phyloP scores from a whole-genome alignment of 2,797 vertebrate species.

The Thaleichthys pacificus region DNA sequence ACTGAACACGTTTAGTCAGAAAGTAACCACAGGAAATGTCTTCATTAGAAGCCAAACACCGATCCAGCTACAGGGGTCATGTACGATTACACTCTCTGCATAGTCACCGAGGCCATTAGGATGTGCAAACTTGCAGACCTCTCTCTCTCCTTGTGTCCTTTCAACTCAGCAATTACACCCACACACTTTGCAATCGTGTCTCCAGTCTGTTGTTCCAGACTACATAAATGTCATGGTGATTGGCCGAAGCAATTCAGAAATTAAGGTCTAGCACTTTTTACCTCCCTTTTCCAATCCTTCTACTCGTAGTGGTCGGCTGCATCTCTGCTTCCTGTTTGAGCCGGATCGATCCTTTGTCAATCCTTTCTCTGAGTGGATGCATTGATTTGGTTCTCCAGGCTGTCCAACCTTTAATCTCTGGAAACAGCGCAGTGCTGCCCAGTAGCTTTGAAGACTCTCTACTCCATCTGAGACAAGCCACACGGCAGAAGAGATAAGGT shows the following conservation, averaged over 20 bases:
- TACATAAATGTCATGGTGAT: conserved; percentile 45
- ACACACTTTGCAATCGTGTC: conserved; percentile 4
- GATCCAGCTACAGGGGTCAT: not conserved
- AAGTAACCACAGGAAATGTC: not conserved
- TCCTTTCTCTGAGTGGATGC: conserved; percentile 68
- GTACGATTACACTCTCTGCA: conserved; percentile 16
- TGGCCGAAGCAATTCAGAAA: conserved; percentile 46
- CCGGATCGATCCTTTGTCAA: conserved; percentile 75
- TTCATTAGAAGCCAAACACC: conserved; percentile 9
- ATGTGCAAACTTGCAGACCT: not conserved
- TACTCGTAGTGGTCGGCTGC: conserved; percentile 48
- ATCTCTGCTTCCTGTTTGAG: conserved; percentile 60
- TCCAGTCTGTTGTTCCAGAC: conserved; percentile 42
- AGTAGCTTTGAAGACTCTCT: conserved; percentile 61
- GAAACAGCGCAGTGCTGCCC: conserved; percentile 55
- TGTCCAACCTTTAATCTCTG: conserved; percentile 75
- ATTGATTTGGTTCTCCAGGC: conserved; percentile 72
- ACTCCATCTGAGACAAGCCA: conserved; percentile 45
- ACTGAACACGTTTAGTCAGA: not conserved
- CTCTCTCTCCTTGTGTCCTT: conserved; percentile 14
- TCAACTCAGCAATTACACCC: conserved; percentile 31
- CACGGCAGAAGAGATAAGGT: conserved; percentile 45
- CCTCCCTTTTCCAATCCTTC: conserved; percentile 10
- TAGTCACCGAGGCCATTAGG: conserved; percentile 17
- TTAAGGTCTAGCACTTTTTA: conserved; percentile 22